Evolutionary conservation across 2,113 vertebrate genomes (phyloP).

Genomic region (Felis chaus): DNA sequence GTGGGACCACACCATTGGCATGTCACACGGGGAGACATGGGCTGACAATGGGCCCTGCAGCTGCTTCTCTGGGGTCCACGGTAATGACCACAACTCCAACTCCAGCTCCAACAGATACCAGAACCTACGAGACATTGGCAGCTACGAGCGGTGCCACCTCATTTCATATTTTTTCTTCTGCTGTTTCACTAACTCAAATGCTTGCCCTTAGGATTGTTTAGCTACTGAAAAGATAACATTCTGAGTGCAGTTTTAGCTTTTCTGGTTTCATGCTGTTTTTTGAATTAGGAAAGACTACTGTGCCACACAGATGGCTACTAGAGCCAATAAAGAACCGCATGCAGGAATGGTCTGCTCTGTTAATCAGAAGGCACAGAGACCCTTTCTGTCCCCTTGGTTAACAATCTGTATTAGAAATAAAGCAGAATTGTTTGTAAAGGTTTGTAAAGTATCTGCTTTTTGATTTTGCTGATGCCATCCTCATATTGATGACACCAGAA

Average conservation of each 20-base stretch:
- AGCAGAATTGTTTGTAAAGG: constrained; percentile 74
- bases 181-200: neutral
- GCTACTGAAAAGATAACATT: neutral
- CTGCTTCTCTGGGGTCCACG: neutral
- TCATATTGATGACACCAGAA: constrained; percentile 72
- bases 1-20: neutral
- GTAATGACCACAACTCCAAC: neutral
- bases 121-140: neutral
- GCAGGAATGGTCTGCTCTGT: constrained; percentile 62
- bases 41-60: neutral
- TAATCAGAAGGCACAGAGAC: constrained; percentile 50
- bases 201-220: neutral
- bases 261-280: neutral
- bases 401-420: constrained; percentile 70
- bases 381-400: constrained; percentile 73
- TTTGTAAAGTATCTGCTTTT: constrained; percentile 72
- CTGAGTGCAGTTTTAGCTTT: neutral
- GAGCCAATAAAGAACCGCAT: constrained; percentile 72
- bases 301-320: constrained; percentile 65
- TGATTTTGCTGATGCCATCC: constrained; percentile 64
- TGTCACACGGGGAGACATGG: neutral
- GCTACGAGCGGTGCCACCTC: neutral
- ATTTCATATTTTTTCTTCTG: neutral
- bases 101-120: neutral
- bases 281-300: constrained; percentile 31